Evolutionary conservation across 2,797 vertebrate species (phyloP).

Genomic region (Pitangus sulphuratus): DNA sequence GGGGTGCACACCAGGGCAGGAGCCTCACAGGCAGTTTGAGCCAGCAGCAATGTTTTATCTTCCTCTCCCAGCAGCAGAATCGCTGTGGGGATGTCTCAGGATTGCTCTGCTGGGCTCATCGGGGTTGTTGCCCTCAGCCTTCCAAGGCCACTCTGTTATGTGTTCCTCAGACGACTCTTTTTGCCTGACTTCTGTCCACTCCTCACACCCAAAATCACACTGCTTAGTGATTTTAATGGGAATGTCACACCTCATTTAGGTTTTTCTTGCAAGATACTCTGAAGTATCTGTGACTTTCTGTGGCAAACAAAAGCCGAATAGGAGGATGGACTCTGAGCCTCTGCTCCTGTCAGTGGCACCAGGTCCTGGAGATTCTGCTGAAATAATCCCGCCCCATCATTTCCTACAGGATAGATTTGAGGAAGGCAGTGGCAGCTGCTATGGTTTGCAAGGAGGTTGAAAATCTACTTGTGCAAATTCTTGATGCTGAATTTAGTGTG

Average conservation of each 20-base stretch:
- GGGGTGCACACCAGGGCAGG: background rate
- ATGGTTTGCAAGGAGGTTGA: background rate
- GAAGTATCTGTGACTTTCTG: background rate
- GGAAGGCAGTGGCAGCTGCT: background rate
- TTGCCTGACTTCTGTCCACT: background rate
- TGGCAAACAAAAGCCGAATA: background rate
- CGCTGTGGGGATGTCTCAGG: background rate
- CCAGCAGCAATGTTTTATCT: background rate
- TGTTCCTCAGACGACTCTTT: background rate
- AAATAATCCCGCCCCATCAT: background rate
- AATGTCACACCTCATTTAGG: background rate
- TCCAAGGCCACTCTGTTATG: fast-evolving
- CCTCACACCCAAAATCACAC: background rate
- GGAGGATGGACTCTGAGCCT: background rate
- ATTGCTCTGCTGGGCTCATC: background rate
- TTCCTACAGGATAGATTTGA: background rate
- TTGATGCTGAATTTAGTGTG: background rate
- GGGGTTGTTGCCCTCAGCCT: background rate
- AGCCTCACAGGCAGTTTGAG: background rate
- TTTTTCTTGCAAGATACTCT: background rate
- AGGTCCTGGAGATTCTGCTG: background rate
- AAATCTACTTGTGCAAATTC: background rate
- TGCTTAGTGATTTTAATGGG: background rate
- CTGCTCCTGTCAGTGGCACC: background rate
- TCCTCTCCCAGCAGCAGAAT: background rate